Base-by-base conservation (phyloP, 2,888 invertebrate genomes). In the Beris chalybata region DNA sequence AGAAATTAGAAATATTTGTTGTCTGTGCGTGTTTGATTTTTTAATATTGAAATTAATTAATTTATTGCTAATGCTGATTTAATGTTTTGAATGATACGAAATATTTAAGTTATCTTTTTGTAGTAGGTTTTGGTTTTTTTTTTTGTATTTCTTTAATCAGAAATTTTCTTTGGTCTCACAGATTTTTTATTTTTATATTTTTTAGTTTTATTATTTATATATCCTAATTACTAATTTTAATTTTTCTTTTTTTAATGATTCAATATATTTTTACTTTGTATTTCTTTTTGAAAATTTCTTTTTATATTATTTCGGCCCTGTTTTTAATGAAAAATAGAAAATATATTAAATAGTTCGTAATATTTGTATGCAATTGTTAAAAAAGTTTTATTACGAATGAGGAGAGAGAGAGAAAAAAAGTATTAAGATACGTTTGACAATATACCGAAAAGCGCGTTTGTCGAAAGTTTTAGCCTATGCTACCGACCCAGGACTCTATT, bases 131-230 rank as follows among this genome's bases (percentile, higher is more conserved):
- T 50, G 30, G 47, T 56, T 55, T 64, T 61, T 13, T 22, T 22
- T 50, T 64, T 64, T 50, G 31, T 64, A 43, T 58, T 53, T 64
- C 59, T 67, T 64, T 59, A 59, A 65, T 65, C 59, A 61, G 61
- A 67, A 67, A 61, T 67, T 22, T 65, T 68, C 68, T 68, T 68
- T 68, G 68, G 68, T 68, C 68, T 68, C 68, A 67, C 67, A 68
- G 65, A 68, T 68, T 59, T 58, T 65, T 58, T 48, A 44, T 65
- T 67, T 38, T 29, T 56, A 44, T 57, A 65, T 67, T 64, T 54
- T 67, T 58, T 29, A 45, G 22, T 3, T 52, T 61, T 43, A 52
- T 52, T 61, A 15, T 61, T 59, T 67, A 67, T 38, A 38, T 56
- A 67, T 48, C 68, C 64, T 68, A 68, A 68, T 64, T 32, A 54